These are phyloP conservation scores for Drosophila rhopaloa DNA, from an alignment of 1,140 invertebrate genomes.

Conservation along the genomic window DNA sequence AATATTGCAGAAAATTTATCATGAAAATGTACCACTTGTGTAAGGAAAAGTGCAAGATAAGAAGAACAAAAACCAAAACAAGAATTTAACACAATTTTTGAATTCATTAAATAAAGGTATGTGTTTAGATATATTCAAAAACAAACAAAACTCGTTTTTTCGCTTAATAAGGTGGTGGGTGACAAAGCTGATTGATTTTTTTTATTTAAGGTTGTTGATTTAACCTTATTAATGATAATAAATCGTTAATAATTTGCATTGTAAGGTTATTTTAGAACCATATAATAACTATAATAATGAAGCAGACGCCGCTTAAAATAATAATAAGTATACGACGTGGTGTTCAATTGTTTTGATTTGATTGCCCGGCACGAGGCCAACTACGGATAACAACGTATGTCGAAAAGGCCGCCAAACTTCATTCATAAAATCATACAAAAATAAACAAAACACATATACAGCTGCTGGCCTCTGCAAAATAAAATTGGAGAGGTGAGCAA, in stretches of 20 bases:
- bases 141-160: constrained; percentile 42
- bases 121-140: constrained; percentile 83
- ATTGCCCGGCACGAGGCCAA: constrained; percentile 20
- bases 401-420: constrained; percentile 26
- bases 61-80: constrained; percentile 58
- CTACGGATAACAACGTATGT: constrained; percentile 3
- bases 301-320: constrained; percentile 5
- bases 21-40: constrained; percentile 64
- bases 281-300: constrained; percentile 6
- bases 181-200: neutral
- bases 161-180: neutral
- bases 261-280: neutral
- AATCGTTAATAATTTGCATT: neutral
- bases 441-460: neutral
- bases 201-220: neutral
- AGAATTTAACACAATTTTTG: constrained; percentile 83
- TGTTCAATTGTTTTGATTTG: constrained; percentile 8
- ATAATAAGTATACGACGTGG: constrained; percentile 10
- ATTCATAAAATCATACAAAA: constrained; percentile 28
- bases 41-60: constrained; percentile 31
- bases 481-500: neutral
- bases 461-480: constrained; percentile 6
- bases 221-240: neutral
- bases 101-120: constrained; percentile 84
- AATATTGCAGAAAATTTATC: constrained; percentile 44